phyloP scores from a whole-genome alignment of 1,140 invertebrate species.

The Geopemphigus sp. region DNA sequence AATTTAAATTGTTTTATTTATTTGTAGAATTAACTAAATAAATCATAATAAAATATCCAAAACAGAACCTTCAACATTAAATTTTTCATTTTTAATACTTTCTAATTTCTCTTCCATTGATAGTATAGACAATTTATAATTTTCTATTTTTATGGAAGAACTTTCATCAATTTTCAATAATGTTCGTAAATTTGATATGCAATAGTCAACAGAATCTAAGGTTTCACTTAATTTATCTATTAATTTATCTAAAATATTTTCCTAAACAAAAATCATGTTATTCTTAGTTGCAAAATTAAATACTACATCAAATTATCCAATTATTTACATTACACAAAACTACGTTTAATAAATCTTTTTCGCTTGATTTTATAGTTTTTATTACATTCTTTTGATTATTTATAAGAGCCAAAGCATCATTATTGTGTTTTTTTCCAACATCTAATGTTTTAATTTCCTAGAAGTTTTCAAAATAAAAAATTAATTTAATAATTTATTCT shows the following conservation, averaged over 20 bases:
- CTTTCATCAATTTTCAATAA: neutral
- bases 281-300: neutral
- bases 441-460: constrained; percentile 22
- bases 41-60: neutral
- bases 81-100: constrained; percentile 32
- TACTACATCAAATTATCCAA: neutral
- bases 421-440: neutral
- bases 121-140: neutral
- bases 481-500: too few species aligned
- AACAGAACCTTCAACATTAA: constrained; percentile 25
- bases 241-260: neutral
- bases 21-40: too few species aligned
- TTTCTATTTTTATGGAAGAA: neutral
- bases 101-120: constrained; percentile 20
- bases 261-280: constrained; percentile 21
- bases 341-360: constrained; percentile 13
- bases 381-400: neutral
- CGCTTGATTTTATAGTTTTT: neutral
- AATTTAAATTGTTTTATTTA: constrained; percentile 3
- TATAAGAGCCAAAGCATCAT: constrained; percentile 12
- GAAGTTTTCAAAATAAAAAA: neutral
- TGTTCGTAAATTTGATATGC: neutral
- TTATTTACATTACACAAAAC: constrained; percentile 28
- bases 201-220: neutral
- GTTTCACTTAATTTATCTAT: neutral